Evolutionary conservation across 1,140 invertebrate species (phyloP).

Genomic region (Triops cancriformis): DNA sequence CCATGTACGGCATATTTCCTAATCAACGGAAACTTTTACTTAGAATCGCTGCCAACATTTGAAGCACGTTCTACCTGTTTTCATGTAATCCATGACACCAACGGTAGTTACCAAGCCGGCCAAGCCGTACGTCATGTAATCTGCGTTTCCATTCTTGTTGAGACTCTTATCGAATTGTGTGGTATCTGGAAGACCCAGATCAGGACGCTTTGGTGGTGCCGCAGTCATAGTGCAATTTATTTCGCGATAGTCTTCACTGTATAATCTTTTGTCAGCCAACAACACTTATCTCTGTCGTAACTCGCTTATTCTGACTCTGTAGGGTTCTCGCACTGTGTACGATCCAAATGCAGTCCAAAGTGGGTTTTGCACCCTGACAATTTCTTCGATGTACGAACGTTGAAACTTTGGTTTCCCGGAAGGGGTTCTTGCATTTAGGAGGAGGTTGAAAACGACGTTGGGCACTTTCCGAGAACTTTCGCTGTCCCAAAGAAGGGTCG

Average conservation of each 20-base stretch:
- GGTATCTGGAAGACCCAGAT: neutral
- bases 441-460: neutral
- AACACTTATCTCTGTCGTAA: neutral
- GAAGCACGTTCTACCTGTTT: neutral
- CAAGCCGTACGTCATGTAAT: neutral
- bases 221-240: neutral
- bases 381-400: neutral
- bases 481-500: neutral
- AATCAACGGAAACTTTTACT: neutral
- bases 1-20: constrained; percentile 2
- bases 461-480: neutral
- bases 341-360: neutral
- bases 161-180: neutral
- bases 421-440: neutral
- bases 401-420: neutral
- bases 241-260: neutral
- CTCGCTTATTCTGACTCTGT: neutral
- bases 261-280: neutral
- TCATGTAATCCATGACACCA: constrained; percentile 9
- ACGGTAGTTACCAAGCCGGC: neutral
- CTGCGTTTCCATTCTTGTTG: neutral
- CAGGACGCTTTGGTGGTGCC: neutral
- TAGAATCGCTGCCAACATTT: neutral
- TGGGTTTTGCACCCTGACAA: neutral
- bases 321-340: neutral